Percentiles rank a stretch among this genome's conserved stretches.
phyloP scores from a whole-genome alignment of 2,888 invertebrate genomes.

The Thera obeliscata region DNA sequence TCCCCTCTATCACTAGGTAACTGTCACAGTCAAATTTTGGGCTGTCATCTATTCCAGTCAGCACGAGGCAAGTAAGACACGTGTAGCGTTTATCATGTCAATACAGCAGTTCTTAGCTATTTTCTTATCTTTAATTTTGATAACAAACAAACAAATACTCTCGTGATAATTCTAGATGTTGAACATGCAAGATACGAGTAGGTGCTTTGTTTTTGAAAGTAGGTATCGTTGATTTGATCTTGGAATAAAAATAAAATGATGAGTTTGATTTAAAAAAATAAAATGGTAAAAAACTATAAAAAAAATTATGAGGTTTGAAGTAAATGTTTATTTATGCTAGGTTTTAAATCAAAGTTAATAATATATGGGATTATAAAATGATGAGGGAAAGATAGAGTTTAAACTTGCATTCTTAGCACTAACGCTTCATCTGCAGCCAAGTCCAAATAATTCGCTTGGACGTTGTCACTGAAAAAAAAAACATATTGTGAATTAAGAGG shows the following conservation, averaged over 20 bases:
- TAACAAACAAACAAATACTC: conserved; percentile 10
- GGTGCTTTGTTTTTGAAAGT: no score
- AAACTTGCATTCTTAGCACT: conserved; percentile 76
- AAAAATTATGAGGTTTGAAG: no score
- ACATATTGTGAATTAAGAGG: not conserved
- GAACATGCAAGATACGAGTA: no score
- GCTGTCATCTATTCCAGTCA: not conserved
- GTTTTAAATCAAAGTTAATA: no score
- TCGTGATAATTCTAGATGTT: conserved; percentile 1
- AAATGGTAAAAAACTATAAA: no score
- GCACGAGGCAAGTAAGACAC: not conserved
- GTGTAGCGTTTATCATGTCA: conserved; percentile 8
- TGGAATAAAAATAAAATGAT: no score
- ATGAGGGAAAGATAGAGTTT: not conserved
- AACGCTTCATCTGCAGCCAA: conserved; percentile 73
- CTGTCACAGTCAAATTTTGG: not conserved
- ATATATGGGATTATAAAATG: no score
- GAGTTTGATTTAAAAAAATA: no score
- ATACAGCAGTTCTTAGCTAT: not conserved
- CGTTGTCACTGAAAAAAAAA: conserved; percentile 67
- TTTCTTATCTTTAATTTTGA: not conserved
- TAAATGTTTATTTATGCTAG: no score
- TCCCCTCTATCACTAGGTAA: conserved; percentile 1
- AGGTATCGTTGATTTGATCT: no score
- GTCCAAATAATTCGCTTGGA: conserved; percentile 69